phyloP scores from a whole-genome alignment of 1,140 invertebrate genomes.

The Bombus polaris region DNA sequence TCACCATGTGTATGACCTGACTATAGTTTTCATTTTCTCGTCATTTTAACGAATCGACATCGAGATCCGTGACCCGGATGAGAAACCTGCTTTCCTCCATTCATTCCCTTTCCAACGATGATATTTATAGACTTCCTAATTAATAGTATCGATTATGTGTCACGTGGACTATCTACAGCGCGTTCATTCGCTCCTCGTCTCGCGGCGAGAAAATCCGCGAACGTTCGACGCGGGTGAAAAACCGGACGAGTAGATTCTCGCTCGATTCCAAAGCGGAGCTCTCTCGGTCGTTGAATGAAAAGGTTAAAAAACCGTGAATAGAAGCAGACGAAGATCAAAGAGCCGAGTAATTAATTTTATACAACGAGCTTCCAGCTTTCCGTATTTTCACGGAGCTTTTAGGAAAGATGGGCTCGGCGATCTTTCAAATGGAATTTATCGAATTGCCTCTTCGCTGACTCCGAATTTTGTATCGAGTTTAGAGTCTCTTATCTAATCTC shows the following conservation, averaged over 20 bases:
- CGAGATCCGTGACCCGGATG: constrained; percentile 24
- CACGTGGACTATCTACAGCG: background rate
- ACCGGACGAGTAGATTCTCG: constrained; percentile 7
- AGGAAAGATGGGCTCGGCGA: background rate
- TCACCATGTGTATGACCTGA: background rate
- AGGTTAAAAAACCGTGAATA: background rate
- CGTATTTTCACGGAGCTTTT: background rate
- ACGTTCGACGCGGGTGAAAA: constrained; percentile 1
- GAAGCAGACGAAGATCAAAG: constrained; percentile 18
- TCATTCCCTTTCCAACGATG: background rate
- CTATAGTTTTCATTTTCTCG: constrained; percentile 7
- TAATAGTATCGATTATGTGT: constrained; percentile 48
- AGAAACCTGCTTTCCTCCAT: background rate
- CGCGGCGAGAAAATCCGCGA: background rate
- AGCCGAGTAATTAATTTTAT: constrained; percentile 35
- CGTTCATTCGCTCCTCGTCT: too few species aligned
- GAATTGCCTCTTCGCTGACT: background rate
- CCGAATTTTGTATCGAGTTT: background rate
- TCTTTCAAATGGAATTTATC: background rate
- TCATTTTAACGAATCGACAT: background rate
- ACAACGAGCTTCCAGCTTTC: background rate
- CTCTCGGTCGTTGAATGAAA: background rate
- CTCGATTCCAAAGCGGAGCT: background rate
- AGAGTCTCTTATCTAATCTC: background rate
- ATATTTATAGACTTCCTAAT: constrained; percentile 21